Evolutionary conservation across 1,140 invertebrate genomes (phyloP).

Genomic region (Eulimnadia texana): DNA sequence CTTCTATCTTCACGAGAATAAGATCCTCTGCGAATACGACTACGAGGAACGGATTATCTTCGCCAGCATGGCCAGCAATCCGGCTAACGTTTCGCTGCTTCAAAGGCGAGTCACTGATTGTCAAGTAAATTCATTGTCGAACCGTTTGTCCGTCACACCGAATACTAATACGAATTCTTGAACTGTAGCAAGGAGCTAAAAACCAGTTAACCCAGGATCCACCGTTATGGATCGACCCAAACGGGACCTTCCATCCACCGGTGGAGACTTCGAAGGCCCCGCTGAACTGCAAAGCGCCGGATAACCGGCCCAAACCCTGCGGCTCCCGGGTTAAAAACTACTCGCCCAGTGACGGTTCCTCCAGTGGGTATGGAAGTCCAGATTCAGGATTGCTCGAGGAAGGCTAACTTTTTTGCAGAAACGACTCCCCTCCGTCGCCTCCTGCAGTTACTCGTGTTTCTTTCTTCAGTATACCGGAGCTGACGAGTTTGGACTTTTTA

Average conservation of each 20-base stretch:
- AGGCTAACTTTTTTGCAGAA: background rate
- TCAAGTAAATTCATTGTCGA: constrained; percentile 11
- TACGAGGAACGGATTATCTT: constrained; percentile 81
- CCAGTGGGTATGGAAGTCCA: constrained; percentile 13
- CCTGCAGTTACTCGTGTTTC: too few species aligned
- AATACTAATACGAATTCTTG: background rate
- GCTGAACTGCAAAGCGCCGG: background rate
- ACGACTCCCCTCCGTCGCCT: too few species aligned
- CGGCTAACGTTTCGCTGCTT: constrained; percentile 38
- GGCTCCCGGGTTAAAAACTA: constrained; percentile 4
- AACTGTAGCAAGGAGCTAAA: background rate
- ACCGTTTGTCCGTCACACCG: background rate
- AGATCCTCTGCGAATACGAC: constrained; percentile 85
- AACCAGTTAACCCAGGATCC: background rate
- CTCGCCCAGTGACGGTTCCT: constrained; percentile 14
- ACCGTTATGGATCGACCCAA: constrained; percentile 1
- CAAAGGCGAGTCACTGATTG: constrained; percentile 15
- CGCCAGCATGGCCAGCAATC: constrained; percentile 79
- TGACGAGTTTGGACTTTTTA: too few species aligned
- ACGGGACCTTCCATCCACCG: background rate
- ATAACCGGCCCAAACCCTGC: background rate
- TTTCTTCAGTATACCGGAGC: too few species aligned
- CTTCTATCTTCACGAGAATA: constrained; percentile 84
- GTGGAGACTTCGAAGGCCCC: background rate
- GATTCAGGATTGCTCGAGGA: constrained; percentile 13